These are phyloP conservation scores for Donacobius atricapilla DNA, from an alignment of 2,113 vertebrate genomes.

Conservation along the genomic window DNA sequence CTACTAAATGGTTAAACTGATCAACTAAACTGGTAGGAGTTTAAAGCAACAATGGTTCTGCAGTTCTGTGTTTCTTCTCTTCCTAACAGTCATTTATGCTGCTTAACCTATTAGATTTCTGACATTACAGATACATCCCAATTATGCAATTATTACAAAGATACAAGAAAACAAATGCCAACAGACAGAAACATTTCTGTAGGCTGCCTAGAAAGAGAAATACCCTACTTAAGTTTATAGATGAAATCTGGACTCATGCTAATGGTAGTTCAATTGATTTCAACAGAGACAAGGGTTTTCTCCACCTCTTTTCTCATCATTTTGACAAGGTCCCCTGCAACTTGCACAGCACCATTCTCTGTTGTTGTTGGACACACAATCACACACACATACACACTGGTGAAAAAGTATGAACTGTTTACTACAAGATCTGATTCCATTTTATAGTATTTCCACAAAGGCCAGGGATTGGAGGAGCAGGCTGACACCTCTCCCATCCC, in stretches of 20 bases:
- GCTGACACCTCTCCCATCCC: too few species aligned
- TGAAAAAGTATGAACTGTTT: too few species aligned
- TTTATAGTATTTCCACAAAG: too few species aligned
- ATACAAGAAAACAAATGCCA: slow-evolving; percentile 13
- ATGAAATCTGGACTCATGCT: not conserved
- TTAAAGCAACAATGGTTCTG: not conserved
- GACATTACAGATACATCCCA: slow-evolving; percentile 17
- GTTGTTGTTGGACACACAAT: too few species aligned
- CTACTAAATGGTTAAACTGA: slow-evolving; percentile 12
- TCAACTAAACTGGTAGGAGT: not conserved
- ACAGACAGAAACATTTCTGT: not conserved
- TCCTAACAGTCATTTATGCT: not conserved
- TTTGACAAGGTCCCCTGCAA: not conserved
- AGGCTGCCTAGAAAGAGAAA: slow-evolving; percentile 12
- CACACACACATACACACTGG: too few species aligned
- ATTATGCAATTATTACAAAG: not conserved
- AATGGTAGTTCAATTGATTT: slow-evolving; percentile 25
- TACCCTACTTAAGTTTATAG: slow-evolving; percentile 1
- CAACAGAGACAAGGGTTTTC: not conserved
- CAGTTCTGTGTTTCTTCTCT: not conserved
- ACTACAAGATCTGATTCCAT: too few species aligned
- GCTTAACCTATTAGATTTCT: slow-evolving; percentile 1
- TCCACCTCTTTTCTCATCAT: not conserved
- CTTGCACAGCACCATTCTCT: not conserved
- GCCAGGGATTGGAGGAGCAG: too few species aligned